Base-by-base conservation (phyloP, 1,140 invertebrate genomes). In the Cyclina sinensis region DNA sequence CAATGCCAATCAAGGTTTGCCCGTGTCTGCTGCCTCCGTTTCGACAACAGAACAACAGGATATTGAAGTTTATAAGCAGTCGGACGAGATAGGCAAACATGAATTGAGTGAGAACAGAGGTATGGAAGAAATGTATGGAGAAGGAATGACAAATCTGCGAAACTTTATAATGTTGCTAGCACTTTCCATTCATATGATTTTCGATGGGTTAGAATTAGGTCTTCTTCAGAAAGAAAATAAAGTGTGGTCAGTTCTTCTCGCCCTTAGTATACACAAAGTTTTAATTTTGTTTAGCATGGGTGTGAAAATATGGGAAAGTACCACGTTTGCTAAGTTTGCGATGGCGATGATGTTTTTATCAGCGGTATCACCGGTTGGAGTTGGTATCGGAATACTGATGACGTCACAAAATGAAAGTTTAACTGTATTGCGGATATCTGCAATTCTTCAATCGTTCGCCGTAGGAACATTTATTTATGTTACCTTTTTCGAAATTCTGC, bases 391-490 rank as follows among this genome's bases (percentile, higher is more conserved):
- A 9, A 95, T 96, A 96, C 16, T 94, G 96, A 70, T 96, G 92
- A 43, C 92, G 96, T 89, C 93, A 18, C 88, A 91, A 12, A 57
- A 82, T 1, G 73, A 93, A 54, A 62, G 43, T 11, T 4, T 46
- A 4, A 73, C 89, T 9, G 92, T 95, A 7, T 86, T 92, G 21
- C 65, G 96, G 39, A 76, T 95, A 12, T 96, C 95, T 90, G 96
- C 95, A 0, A 91, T 96, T 65, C 93, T 97, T 57, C 96, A 97
- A 92, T 96, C 96, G 30, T 82, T 99, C n/a, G 98, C 98, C 16
- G 98, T 97, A 12, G 98, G 98, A 51, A 99, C 98, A 0, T 97
- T 99, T 62, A 95, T 99, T 0, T 99, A 99, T 94, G 98, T 99
- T 54, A 98, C 98, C 0, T 97, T 98, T 37, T 98, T 98, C 93